phyloP scores from a whole-genome alignment of 2,888 invertebrate genomes.

The Nineta flava region DNA sequence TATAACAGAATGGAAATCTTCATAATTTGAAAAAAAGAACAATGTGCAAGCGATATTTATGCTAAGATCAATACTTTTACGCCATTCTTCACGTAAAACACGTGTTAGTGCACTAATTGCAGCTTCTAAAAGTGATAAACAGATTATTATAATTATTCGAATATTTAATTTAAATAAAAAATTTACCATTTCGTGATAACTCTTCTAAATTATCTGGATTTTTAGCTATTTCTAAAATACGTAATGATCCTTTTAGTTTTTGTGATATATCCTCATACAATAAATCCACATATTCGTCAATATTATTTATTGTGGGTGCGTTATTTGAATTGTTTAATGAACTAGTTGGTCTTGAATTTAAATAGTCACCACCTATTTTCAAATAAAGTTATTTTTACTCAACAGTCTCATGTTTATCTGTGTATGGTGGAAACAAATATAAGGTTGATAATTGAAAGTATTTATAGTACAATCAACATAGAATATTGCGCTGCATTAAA shows the following conservation, averaged over 20 bases:
- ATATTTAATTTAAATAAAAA: neutral
- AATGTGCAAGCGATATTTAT: constrained; percentile 95
- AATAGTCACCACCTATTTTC: constrained; percentile 1
- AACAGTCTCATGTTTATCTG: too few relatives aligned
- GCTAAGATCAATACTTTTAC: constrained; percentile 86
- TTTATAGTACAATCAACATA: too few relatives aligned
- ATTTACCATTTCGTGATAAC: constrained; percentile 77
- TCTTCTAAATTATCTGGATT: constrained; percentile 90
- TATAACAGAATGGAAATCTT: constrained; percentile 87
- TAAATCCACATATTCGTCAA: constrained; percentile 89
- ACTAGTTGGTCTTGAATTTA: constrained; percentile 1
- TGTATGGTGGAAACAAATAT: too few relatives aligned
- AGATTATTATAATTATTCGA: neutral
- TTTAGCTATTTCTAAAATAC: constrained; percentile 81
- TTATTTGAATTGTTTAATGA: constrained; percentile 9
- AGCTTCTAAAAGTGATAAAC: constrained; percentile 54
- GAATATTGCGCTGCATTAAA: too few relatives aligned
- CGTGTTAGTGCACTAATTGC: constrained; percentile 88
- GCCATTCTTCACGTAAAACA: constrained; percentile 95
- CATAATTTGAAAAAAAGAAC: constrained; percentile 92
- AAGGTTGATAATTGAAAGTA: too few relatives aligned
- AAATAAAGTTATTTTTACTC: too few relatives aligned
- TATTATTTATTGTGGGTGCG: constrained; percentile 52
- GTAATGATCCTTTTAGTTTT: constrained; percentile 81
- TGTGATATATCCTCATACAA: constrained; percentile 90